Base-by-base conservation (phyloP, 2,113 vertebrate species). In the Nanorana parkeri region DNA sequence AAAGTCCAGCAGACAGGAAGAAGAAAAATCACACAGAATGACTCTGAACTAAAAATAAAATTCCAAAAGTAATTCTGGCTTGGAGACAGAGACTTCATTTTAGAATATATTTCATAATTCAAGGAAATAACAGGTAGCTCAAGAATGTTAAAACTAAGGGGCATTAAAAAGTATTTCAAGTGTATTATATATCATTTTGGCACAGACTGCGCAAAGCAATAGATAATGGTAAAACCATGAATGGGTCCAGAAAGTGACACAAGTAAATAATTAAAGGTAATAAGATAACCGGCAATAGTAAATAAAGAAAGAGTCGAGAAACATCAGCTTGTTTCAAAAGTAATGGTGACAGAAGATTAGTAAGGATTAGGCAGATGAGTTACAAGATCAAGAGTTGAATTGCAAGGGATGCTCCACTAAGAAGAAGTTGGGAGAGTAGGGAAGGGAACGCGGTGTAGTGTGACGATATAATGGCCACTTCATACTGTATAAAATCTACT, bases 301-400 rank as follows among this genome's bases (percentile, higher is more conserved):
- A 67, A 55, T 55, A 56, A 68, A n/a, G 20, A 23, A 68, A 16
- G 5, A 7, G 26, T 24, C 17, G 51, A 29, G 52, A 52, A 78
- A 66, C 66, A 61, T 78, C 51, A 79, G 58, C 7, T 58, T 79
- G 52, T 68, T 68, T 52, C 64, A 63, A 67, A 47, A 56, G 63
- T 78, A 41, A 47, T 78, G 77, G 64, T 67, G 77, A 78, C n/a
- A n/a, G n/a, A n/a, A n/a, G n/a, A n/a, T n/a, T n/a, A n/a, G 47
- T 19, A 63, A 41, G 63, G 77, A 78, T 78, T 78, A 78, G 65
- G 47, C 41, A 77, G 52, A 11, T 28, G 60, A 54, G 61, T 54
- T 20, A 63, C 29, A 67, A 3, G 64, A 17, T 67, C 54, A 52
- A 28, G 21, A 32, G 26, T 63, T 78, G 77, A 67, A 78, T 78